phyloP scores from a whole-genome alignment of 2,113 vertebrate genomes.

The Typhlomys cinereus region DNA sequence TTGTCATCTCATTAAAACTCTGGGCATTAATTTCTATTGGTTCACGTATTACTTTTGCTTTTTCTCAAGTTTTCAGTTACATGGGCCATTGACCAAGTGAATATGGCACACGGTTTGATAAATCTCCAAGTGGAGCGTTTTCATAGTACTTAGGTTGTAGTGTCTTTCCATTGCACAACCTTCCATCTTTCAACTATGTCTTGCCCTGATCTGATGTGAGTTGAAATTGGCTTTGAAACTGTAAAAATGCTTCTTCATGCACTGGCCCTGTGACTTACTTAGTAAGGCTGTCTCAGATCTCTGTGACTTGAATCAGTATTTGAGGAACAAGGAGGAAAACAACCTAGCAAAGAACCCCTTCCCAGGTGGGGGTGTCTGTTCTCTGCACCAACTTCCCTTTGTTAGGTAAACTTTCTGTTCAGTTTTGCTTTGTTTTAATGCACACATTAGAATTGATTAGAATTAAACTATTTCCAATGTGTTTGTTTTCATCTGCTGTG shows the following conservation, averaged over 20 bases:
- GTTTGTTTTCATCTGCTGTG: not conserved
- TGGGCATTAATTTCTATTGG: conserved; percentile 40
- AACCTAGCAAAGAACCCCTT: too few species aligned
- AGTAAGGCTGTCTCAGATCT: not conserved
- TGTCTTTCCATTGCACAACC: not conserved
- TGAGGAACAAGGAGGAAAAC: not conserved
- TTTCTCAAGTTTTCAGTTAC: not conserved
- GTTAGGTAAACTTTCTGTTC: not conserved
- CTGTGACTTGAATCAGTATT: not conserved
- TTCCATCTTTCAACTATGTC: not conserved
- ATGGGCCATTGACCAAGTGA: not conserved
- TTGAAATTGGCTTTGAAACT: not conserved
- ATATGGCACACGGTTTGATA: not conserved
- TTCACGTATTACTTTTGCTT: not conserved
- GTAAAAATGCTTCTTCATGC: not conserved
- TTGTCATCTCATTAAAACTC: conserved; percentile 63
- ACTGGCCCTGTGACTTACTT: not conserved
- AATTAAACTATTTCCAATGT: not conserved
- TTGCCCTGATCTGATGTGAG: not conserved
- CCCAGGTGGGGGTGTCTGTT: not conserved
- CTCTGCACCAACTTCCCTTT: not conserved
- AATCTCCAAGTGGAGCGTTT: not conserved
- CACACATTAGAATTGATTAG: not conserved
- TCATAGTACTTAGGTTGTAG: not conserved
- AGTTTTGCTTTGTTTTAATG: not conserved